These are phyloP conservation scores for Sebastes nivosus DNA, from an alignment of 2,797 vertebrate genomes.

Conservation along the genomic window DNA sequence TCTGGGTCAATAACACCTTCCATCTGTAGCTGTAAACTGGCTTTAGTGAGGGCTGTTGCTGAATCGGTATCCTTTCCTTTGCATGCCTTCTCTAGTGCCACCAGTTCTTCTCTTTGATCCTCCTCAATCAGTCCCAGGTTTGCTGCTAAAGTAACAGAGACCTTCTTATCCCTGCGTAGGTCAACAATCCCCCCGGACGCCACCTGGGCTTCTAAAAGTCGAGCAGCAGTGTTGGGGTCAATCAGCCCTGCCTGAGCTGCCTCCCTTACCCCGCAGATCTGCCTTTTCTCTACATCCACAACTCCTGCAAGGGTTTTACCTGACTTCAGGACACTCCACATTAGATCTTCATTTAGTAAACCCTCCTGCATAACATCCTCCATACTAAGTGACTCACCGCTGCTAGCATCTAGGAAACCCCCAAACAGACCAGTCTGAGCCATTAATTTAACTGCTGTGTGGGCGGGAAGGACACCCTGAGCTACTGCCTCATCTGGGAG, in stretches of 20 bases:
- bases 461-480: constrained; percentile 83
- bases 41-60: constrained; percentile 79
- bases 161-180: constrained; percentile 87
- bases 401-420: constrained; percentile 89
- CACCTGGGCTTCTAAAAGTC: constrained; percentile 92
- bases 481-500: constrained; percentile 89
- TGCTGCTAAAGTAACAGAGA: constrained; percentile 93
- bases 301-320: constrained; percentile 91
- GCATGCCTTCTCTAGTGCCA: constrained; percentile 90
- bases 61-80: constrained; percentile 85
- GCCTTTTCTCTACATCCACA: constrained; percentile 84
- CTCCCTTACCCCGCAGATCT: constrained; percentile 85
- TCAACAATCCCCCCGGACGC: constrained; percentile 93
- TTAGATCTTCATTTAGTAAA: constrained; percentile 89
- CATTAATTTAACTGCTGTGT: constrained; percentile 91
- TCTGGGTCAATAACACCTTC: constrained; percentile 89
- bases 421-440: constrained; percentile 88
- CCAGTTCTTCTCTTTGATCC: constrained; percentile 80
- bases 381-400: constrained; percentile 84
- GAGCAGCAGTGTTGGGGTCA: constrained; percentile 84
- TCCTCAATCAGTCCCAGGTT: constrained; percentile 89
- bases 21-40: constrained; percentile 90
- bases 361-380: constrained; percentile 89
- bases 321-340: constrained; percentile 88
- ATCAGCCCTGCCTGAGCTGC: constrained; percentile 88